phyloP scores from a whole-genome alignment of 1,140 invertebrate genomes.

The Drosophila orena region DNA sequence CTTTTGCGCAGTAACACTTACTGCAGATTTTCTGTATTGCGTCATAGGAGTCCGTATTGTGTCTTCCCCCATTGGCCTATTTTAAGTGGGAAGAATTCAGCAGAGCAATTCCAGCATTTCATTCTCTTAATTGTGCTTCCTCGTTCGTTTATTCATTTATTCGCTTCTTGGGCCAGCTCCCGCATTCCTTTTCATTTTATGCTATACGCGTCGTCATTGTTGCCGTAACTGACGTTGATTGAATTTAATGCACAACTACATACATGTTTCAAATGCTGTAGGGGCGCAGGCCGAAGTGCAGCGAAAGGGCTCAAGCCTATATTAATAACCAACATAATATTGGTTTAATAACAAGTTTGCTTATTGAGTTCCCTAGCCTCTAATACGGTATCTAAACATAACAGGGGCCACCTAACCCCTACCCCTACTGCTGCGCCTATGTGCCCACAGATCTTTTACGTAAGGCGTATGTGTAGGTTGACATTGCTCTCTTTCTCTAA shows the following conservation, averaged over 20 bases:
- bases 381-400: not conserved
- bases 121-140: not conserved
- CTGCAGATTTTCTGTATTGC: conserved; percentile 74
- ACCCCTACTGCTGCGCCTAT: not conserved
- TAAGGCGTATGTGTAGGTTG: conserved; percentile 31
- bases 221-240: conserved; percentile 26
- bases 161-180: conserved; percentile 22
- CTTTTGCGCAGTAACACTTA: conserved; percentile 77
- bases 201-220: conserved; percentile 15
- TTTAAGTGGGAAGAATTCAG: conserved; percentile 30
- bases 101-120: conserved; percentile 11
- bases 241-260: conserved; percentile 16
- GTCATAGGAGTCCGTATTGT: conserved; percentile 47
- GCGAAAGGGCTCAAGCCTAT: not conserved
- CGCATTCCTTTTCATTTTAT: conserved; percentile 22
- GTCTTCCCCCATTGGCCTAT: conserved; percentile 38
- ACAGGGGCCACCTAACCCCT: not conserved
- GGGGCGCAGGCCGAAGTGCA: not conserved
- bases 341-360: not conserved
- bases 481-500: conserved; percentile 38
- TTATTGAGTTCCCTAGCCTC: not conserved
- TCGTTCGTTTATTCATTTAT: conserved; percentile 29
- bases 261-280: not conserved
- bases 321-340: not conserved
- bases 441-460: conserved; percentile 37